Conservation (phyloP, 2,888 invertebrate species). For the Dolichopus griseipennis region DNA sequence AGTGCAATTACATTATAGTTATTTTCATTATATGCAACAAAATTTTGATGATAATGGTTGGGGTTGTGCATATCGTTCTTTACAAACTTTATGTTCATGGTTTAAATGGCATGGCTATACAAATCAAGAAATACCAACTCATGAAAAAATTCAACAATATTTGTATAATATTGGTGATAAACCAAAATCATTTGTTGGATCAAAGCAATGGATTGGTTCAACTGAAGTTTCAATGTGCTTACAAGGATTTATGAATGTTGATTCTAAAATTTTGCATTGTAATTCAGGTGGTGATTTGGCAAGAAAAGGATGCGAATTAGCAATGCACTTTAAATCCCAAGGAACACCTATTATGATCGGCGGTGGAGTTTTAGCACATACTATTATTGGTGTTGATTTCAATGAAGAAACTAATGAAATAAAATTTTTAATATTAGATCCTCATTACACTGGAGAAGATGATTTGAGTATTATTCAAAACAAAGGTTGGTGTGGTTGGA, state of each 20-base stretch:
- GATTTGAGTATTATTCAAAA: slow-evolving; percentile 61
- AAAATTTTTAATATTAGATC: slow-evolving; percentile 93
- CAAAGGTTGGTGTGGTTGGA: slow-evolving; percentile 98
- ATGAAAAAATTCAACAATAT: slow-evolving; percentile 84
- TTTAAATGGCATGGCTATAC: slow-evolving; percentile 82
- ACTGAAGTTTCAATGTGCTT: slow-evolving; percentile 92
- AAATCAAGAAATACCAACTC: slow-evolving; percentile 65
- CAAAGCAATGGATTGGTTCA: slow-evolving; percentile 96
- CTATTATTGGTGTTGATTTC: slow-evolving; percentile 89
- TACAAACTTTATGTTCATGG: slow-evolving; percentile 97
- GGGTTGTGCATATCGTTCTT: slow-evolving; percentile 97
- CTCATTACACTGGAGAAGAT: slow-evolving; percentile 91
- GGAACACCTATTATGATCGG: slow-evolving; percentile 99
- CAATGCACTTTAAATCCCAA: slow-evolving; percentile 82
- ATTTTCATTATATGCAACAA: slow-evolving; percentile 96
- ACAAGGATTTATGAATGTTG: slow-evolving; percentile 66
- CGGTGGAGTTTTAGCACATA: slow-evolving; percentile 96
- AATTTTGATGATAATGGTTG: slow-evolving; percentile 93
- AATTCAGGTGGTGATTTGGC: slow-evolving; percentile 76
- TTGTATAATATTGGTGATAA: slow-evolving; percentile 94
- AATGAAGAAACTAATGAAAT: slow-evolving; percentile 69
- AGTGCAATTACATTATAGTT: slow-evolving; percentile 79
- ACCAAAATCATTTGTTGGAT: slow-evolving; percentile 73
- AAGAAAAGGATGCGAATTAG: slow-evolving; percentile 68
- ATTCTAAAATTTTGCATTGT: slow-evolving; percentile 74